Percentiles rank a stretch among this genome's conserved stretches.
Conservation (phyloP, 2,797 vertebrate genomes). For the Tokudaia muenninki region DNA sequence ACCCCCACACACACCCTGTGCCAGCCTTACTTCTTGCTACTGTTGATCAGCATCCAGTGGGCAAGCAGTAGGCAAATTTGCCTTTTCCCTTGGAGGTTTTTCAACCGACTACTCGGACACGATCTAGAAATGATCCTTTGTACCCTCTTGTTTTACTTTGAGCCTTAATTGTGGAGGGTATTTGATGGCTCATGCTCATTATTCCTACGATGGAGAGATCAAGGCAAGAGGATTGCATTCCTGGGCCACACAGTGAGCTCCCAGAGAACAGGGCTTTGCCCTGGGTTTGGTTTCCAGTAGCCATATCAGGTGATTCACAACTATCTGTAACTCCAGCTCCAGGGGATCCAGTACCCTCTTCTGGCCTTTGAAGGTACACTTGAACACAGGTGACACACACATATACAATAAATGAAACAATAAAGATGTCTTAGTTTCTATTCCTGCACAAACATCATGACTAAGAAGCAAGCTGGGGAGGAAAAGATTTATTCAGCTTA, state of each 20-base stretch:
- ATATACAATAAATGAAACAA: neutral
- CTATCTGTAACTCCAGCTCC: neutral
- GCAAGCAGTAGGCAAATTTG: too few relatives aligned
- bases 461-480: too few relatives aligned
- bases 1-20: too few relatives aligned
- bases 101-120: neutral
- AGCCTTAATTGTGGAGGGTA: neutral
- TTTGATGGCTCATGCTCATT: neutral
- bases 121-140: neutral
- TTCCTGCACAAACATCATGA: too few relatives aligned
- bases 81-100: neutral
- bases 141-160: neutral
- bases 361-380: neutral
- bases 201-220: neutral
- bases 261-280: neutral
- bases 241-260: neutral
- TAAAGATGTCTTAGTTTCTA: too few relatives aligned
- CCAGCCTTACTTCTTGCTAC: neutral
- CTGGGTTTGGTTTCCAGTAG: neutral
- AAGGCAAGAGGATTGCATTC: neutral
- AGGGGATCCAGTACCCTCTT: neutral
- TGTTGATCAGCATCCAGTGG: neutral
- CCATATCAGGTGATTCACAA: neutral
- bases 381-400: neutral
- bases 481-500: too few relatives aligned